Evolutionary conservation across 1,140 invertebrate species (phyloP).

Genomic region (Panulirus ornatus): DNA sequence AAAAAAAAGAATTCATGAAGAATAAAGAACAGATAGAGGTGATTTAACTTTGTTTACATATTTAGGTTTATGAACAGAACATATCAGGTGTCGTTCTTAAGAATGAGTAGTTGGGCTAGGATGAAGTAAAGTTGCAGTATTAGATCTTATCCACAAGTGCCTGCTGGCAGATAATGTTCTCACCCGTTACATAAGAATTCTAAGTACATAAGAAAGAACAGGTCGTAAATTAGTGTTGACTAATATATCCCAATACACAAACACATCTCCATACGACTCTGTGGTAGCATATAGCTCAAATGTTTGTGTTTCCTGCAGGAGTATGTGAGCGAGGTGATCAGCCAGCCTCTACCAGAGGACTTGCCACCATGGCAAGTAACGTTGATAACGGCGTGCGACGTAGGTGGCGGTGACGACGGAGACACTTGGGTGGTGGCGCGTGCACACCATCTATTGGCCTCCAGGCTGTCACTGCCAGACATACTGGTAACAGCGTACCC

Average conservation of each 20-base stretch:
- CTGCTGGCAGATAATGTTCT: too few relatives aligned
- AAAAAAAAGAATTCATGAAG: too few relatives aligned
- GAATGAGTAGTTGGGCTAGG: too few relatives aligned
- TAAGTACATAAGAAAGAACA: too few relatives aligned
- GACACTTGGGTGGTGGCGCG: slow-evolving; percentile 59
- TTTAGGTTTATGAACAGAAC: too few relatives aligned
- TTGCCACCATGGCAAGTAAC: slow-evolving; percentile 58
- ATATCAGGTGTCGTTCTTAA: too few relatives aligned
- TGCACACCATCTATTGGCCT: slow-evolving; percentile 51
- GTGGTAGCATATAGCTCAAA: not conserved
- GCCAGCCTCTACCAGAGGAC: slow-evolving; percentile 44
- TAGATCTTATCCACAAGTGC: too few relatives aligned
- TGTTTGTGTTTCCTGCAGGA: slow-evolving; percentile 23
- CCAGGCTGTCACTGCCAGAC: slow-evolving; percentile 33
- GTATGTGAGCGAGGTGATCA: slow-evolving; percentile 59
- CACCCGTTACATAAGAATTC: too few relatives aligned
- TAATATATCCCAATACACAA: not conserved
- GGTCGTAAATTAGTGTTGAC: too few relatives aligned
- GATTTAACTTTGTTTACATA: too few relatives aligned
- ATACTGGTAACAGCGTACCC: slow-evolving; percentile 57
- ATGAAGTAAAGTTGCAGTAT: too few relatives aligned
- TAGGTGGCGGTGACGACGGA: slow-evolving; percentile 30
- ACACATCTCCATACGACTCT: not conserved
- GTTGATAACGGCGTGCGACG: slow-evolving; percentile 29
- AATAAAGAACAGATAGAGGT: too few relatives aligned